Percentiles rank a stretch among this genome's conserved stretches.
Conservation (phyloP, 2,113 vertebrate genomes). For the Tricholaema leucomelas region DNA sequence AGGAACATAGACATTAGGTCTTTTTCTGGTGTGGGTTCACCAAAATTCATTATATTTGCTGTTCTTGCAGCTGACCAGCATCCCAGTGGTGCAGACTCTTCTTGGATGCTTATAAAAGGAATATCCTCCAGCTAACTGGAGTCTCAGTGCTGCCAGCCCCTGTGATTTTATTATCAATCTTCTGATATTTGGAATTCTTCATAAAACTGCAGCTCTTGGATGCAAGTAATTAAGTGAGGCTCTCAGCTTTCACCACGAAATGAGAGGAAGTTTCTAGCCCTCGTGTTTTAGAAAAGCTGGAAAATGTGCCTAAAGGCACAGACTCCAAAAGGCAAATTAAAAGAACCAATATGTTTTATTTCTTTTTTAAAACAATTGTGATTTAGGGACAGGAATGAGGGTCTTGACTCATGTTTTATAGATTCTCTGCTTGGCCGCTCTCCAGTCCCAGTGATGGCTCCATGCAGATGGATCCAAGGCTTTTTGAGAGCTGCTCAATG, state of each 20-base stretch:
- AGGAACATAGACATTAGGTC: background rate
- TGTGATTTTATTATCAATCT: slow-evolving; percentile 21
- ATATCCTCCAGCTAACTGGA: background rate
- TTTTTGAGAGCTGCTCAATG: background rate
- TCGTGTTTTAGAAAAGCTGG: background rate
- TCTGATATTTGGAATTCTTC: slow-evolving; percentile 38
- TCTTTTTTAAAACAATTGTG: slow-evolving; percentile 46
- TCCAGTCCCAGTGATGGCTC: background rate
- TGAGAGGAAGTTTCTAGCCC: slow-evolving; percentile 9
- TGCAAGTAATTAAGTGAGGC: slow-evolving; percentile 32
- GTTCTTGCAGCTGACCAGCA: background rate
- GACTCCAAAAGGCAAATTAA: slow-evolving; percentile 49
- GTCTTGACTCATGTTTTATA: slow-evolving; percentile 28
- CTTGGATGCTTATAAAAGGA: background rate
- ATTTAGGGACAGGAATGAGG: background rate
- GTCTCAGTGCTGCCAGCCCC: background rate
- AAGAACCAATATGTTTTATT: slow-evolving; percentile 43
- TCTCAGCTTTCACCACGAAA: slow-evolving; percentile 37
- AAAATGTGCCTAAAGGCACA: slow-evolving; percentile 44
- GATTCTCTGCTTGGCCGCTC: background rate
- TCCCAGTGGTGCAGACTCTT: background rate
- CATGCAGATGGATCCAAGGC: background rate
- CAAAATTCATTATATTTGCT: background rate
- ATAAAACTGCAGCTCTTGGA: background rate
- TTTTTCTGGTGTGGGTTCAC: background rate